A percentile compares a stretch with the other conserved stretches of the same genome.
These are phyloP conservation scores for Dasysyrphus albostriatus DNA, from an alignment of 2,888 invertebrate species.

Conservation along the genomic window DNA sequence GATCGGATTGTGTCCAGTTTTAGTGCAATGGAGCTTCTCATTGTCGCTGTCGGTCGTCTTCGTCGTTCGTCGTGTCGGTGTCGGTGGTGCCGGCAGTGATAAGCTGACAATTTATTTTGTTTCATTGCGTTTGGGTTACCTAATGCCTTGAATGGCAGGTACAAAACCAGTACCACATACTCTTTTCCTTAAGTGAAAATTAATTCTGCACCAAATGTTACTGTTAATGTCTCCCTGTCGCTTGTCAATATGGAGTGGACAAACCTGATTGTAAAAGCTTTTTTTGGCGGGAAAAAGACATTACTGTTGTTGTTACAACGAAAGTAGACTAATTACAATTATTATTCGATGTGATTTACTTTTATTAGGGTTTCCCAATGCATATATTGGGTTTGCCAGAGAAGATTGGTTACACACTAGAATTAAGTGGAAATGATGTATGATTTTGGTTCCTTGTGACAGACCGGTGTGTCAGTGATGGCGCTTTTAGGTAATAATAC, in stretches of 20 bases:
- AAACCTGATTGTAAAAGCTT: slow-evolving; percentile 4
- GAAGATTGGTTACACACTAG: background rate
- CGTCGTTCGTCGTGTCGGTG: background rate
- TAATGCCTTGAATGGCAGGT: slow-evolving; percentile 42
- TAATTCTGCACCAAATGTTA: slow-evolving; percentile 25
- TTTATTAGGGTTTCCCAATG: slow-evolving; percentile 46
- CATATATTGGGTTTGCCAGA: slow-evolving; percentile 38
- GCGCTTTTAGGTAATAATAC: background rate
- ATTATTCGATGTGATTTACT: slow-evolving; percentile 25
- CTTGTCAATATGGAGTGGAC: slow-evolving; percentile 25
- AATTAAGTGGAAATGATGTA: slow-evolving; percentile 12
- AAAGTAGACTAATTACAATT: slow-evolving; percentile 31
- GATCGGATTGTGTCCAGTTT: slow-evolving; percentile 69
- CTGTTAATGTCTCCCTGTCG: slow-evolving; percentile 9
- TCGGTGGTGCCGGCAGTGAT: slow-evolving; percentile 19
- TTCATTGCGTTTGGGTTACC: slow-evolving; percentile 42
- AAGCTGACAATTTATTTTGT: slow-evolving; percentile 49
- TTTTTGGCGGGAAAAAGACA: slow-evolving; percentile 48
- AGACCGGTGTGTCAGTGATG: background rate
- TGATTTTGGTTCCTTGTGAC: slow-evolving; percentile 44
- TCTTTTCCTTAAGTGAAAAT: slow-evolving; percentile 52
- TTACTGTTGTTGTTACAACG: slow-evolving; percentile 1
- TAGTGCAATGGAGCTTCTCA: slow-evolving; percentile 55
- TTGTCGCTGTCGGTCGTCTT: slow-evolving; percentile 15
- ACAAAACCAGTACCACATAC: slow-evolving; percentile 9